Evolutionary conservation across 2,888 invertebrate species (phyloP), one percentile per base, ranked within the genome.

Genomic region (Apamea anceps): DNA sequence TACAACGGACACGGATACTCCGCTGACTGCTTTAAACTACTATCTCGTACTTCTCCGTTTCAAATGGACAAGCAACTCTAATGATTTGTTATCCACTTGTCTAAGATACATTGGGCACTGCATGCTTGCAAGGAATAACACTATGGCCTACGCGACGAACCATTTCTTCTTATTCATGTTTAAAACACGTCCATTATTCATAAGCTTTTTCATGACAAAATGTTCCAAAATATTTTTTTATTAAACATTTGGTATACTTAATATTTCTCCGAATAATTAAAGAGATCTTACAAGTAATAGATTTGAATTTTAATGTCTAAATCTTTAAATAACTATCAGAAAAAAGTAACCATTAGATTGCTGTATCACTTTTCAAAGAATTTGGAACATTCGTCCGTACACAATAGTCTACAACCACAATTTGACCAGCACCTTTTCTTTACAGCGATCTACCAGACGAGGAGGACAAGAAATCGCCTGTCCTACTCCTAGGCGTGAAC

Each of bases 371-470:
- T 51, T 48, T 51, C n/a, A 4, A 54, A 57, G 25, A 71, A 76
- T 73, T 85, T 75, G 72, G 73, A 82, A 82, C 77, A 83, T 79
- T 77, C 32, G 54, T 72, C 67, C 32, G 28, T 32, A 48, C 77
- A 72, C 25, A 32, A 54, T 67, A 80, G 48, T 74, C 12, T 63
- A 45, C n/a, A 63, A 77, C 60, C 81, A 82, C 74, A 28, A 82
- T 86, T 76, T 87, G 81, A 90, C 78, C 70, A 48, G 72, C 80
- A 80, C 82, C 82, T 51, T 90, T 84, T 91, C 85, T 91, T 96
- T 96, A 72, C 97, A 98, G 98, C 92, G 98, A 98, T 91, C 96
- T 98, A 80, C 97, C 98, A 48, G 97, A 97, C 92, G 96, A 96
- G 90, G 97, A 97, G 90, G 97, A 97, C 89, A 97, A 97, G 91